Evolutionary conservation across 30 jellyfish, hydroid and myxozoan genomes (phyloP).

Genomic region (Chironex yamaguchii): DNA sequence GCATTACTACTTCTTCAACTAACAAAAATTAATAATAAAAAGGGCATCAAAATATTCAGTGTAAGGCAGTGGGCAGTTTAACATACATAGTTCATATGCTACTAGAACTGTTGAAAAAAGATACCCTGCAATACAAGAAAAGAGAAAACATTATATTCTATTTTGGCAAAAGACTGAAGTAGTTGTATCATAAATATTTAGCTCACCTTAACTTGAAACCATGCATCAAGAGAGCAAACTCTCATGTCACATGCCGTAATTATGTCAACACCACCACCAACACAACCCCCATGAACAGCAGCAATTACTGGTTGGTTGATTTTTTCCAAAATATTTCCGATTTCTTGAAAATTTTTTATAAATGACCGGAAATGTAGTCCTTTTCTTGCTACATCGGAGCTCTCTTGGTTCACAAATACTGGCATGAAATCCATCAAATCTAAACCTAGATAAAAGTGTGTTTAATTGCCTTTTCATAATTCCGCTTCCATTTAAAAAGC

Average conservation of each 20-base stretch:
- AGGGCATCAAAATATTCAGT: no score
- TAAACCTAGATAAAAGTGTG: constrained; percentile 78
- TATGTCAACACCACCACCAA: constrained; percentile 97
- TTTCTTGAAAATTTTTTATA: constrained; percentile 75
- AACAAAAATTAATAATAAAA: no score
- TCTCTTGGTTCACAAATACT: constrained; percentile 75
- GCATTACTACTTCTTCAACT: no score
- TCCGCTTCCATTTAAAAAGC: no score
- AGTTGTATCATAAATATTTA: no score
- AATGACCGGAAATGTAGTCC: constrained; percentile 57
- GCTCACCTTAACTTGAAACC: constrained; percentile 95
- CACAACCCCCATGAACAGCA: constrained; percentile 90
- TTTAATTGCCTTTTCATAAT: no score
- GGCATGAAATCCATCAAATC: constrained; percentile 88
- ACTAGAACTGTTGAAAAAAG: no score
- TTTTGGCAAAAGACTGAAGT: no score
- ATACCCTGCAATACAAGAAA: no score
- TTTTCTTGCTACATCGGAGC: constrained; percentile 77
- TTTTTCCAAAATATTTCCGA: constrained; percentile 79
- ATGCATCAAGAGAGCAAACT: constrained; percentile 82
- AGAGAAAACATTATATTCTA: no score
- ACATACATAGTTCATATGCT: no score
- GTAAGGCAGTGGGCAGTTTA: no score
- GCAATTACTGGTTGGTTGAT: constrained; percentile 94
- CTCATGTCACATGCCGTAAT: constrained; percentile 94